A percentile compares a stretch with the other conserved stretches of the same genome.
Conservation (phyloP, 2,888 invertebrate species). For the Andricus quercusramuli region DNA sequence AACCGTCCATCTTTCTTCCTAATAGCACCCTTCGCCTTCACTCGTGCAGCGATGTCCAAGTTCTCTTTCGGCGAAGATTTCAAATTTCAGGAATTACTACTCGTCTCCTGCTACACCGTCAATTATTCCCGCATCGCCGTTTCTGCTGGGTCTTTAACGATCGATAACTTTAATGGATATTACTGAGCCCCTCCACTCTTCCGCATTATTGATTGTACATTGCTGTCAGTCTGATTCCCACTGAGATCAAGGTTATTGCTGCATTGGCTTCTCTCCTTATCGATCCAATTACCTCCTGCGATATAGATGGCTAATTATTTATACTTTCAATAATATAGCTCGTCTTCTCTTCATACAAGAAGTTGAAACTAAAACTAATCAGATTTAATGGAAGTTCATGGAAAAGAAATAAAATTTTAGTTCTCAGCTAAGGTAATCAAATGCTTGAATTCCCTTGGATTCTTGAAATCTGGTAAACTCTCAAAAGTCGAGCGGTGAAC, state of each 20-base stretch:
- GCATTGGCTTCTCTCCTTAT: not conserved
- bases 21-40: conserved; percentile 46
- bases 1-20: conserved; percentile 51
- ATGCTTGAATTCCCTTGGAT: too few relatives aligned
- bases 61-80: conserved; percentile 27
- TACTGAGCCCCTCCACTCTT: not conserved
- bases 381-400: too few relatives aligned
- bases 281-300: conserved; percentile 5
- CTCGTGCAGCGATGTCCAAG: not conserved
- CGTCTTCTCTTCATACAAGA: too few relatives aligned
- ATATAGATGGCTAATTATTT: not conserved
- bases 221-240: not conserved
- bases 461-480: too few relatives aligned
- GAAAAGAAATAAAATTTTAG: too few relatives aligned
- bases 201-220: not conserved
- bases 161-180: not conserved
- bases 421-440: too few relatives aligned
- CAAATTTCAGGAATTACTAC: conserved; percentile 27
- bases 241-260: not conserved
- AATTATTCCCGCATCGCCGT: not conserved
- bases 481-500: too few relatives aligned
- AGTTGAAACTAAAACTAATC: too few relatives aligned
- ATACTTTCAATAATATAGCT: not conserved
- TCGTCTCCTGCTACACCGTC: not conserved
- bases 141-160: not conserved